A percentile compares a stretch with the other conserved stretches of the same genome.
Evolutionary conservation across 2,888 invertebrate species (phyloP).

Genomic region (Athalia cordata): DNA sequence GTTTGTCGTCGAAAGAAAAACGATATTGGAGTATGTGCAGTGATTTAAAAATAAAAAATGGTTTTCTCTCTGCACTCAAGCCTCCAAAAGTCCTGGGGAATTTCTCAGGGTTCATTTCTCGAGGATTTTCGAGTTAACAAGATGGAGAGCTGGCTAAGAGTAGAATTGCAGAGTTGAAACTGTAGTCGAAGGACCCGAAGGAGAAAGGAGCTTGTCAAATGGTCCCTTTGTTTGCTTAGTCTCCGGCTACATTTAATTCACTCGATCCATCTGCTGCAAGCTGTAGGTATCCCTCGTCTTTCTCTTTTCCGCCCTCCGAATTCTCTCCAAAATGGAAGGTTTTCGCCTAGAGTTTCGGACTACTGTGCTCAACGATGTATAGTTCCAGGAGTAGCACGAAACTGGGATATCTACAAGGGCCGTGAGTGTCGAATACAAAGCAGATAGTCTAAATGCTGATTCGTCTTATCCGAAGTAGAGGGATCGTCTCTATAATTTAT

Average conservation of each 20-base stretch:
- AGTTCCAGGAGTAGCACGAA: background rate
- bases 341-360: background rate
- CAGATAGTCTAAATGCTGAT: slow-evolving; percentile 39
- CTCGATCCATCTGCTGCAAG: slow-evolving; percentile 5
- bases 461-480: slow-evolving; percentile 35
- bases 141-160: no score
- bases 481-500: slow-evolving; percentile 10
- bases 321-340: background rate
- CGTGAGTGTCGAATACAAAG: slow-evolving; percentile 29
- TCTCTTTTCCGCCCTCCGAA: no score
- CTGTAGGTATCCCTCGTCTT: no score
- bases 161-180: no score
- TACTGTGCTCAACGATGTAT: background rate
- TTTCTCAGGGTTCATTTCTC: no score
- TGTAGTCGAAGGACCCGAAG: no score
- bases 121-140: no score
- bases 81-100: no score
- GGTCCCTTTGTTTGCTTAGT: background rate
- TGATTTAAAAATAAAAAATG: background rate
- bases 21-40: background rate
- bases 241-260: background rate
- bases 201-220: background rate
- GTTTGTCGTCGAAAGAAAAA: slow-evolving; percentile 65
- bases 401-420: background rate
- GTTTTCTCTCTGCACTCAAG: no score